Base-by-base conservation (phyloP, 2,888 invertebrate genomes). In the Cosmia trapezina region DNA sequence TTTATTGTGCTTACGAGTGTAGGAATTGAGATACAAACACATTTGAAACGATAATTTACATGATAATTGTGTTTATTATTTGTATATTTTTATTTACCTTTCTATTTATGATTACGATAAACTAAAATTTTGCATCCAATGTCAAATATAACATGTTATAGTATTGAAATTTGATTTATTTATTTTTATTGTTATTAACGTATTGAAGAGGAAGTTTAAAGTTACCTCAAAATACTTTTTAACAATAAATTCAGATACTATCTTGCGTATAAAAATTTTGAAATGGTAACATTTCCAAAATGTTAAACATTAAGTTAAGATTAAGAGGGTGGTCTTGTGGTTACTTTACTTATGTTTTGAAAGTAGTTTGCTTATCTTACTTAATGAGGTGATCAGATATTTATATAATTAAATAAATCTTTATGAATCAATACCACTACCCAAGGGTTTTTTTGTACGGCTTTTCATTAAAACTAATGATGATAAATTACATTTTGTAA, bases 391-490 rank as follows among this genome's bases (percentile, higher is more conserved):
- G 80, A 84, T 77, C 75, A 83, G 80, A 78, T 83, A 69, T 83
- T 75, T 80, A 80, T 70, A 70, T 80, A 76, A 66, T 74, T 81
- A 66, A 64, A 68, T 75, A 47, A 72, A 41, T 45, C 45, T 78
- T 65, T 74, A 73, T 79, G 59, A 57, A 61, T 80, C 22, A 1
- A 78, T 59, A 61, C 19, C 62, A 63, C 75, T 80, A 14, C 75
- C 57, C 62, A 64, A 65, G 56, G 59, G 73, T 89, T 84, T 82
- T 53, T 89, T 88, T 88, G 81, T 87, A 89, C 89, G 90, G 94
- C 94, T 95, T 93, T 87, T 88, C 89, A 89, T 90, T 91, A 86
- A 89, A 87, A 91, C 88, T 90, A 93, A 91, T 92, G 90, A 92
- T 70, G 22, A 68, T 57, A 88, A 89, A 90, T 89, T 86, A 86